Evolutionary conservation across 1,140 invertebrate species (phyloP).

Genomic region (Leptinotarsa lineolata): DNA sequence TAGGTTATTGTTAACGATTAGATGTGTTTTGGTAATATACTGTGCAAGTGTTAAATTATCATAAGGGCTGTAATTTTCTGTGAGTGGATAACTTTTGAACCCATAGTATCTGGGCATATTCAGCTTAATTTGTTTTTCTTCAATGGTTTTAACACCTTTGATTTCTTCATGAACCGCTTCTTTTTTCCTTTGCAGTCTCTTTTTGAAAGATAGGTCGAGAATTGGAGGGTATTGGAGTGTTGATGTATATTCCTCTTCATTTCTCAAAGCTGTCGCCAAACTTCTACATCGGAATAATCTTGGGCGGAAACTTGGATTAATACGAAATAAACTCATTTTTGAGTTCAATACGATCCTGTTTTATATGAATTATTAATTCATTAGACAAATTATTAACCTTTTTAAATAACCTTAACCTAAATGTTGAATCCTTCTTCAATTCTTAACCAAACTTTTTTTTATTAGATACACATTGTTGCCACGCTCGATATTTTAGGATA

Average conservation of each 20-base stretch:
- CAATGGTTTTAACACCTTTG: slow-evolving; percentile 68
- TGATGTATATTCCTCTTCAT: slow-evolving; percentile 49
- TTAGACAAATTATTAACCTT: too few species aligned
- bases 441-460: too few species aligned
- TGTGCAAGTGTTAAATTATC: slow-evolving; percentile 69
- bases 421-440: too few species aligned
- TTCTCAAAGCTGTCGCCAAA: slow-evolving; percentile 28
- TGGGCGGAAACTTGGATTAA: slow-evolving; percentile 23
- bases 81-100: slow-evolving; percentile 66
- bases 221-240: slow-evolving; percentile 66
- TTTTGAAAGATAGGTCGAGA: slow-evolving; percentile 59
- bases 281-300: slow-evolving; percentile 24
- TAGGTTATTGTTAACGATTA: slow-evolving; percentile 60
- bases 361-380: too few species aligned
- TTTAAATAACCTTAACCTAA: too few species aligned
- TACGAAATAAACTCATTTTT: slow-evolving; percentile 40
- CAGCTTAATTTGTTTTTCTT: slow-evolving; percentile 80
- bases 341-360: too few species aligned
- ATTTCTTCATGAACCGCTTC: slow-evolving; percentile 64
- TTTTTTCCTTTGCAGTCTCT: slow-evolving; percentile 54
- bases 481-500: too few species aligned
- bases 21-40: slow-evolving; percentile 73
- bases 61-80: slow-evolving; percentile 66
- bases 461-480: too few species aligned
- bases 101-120: slow-evolving; percentile 83